A percentile compares a stretch with the other conserved stretches of the same genome.
These are phyloP conservation scores for Panagrolaimus sp. DNA, from an alignment of 1,140 invertebrate genomes.

Conservation along the genomic window DNA sequence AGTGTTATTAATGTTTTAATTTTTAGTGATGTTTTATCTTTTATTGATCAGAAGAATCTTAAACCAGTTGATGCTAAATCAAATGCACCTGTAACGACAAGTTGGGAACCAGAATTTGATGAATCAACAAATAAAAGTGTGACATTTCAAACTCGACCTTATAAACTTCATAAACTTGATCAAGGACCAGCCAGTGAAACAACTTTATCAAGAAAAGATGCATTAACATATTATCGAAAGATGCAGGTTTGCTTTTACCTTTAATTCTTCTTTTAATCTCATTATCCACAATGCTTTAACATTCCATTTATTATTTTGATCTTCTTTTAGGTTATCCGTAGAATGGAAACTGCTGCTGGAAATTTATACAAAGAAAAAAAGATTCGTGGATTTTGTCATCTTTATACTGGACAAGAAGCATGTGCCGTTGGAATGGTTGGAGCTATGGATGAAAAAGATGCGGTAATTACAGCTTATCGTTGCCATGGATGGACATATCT, in stretches of 20 bases:
- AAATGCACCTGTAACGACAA: constrained; percentile 33
- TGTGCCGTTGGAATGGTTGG: constrained; percentile 77
- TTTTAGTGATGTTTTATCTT: constrained; percentile 74
- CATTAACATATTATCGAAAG: constrained; percentile 80
- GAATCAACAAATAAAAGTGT: no score
- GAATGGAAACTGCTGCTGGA: constrained; percentile 84
- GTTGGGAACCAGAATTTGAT: no score
- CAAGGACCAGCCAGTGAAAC: constrained; percentile 80
- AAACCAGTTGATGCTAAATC: constrained; percentile 60
- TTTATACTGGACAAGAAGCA: constrained; percentile 88
- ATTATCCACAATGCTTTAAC: no score
- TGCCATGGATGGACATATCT: constrained; percentile 92
- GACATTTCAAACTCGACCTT: neutral
- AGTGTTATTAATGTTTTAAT: neutral
- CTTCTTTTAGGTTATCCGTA: constrained; percentile 67
- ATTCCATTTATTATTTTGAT: no score
- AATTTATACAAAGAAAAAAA: constrained; percentile 94
- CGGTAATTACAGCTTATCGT: constrained; percentile 87
- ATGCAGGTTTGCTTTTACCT: neutral
- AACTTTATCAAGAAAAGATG: constrained; percentile 85
- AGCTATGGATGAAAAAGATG: constrained; percentile 75
- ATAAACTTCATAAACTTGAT: constrained; percentile 75
- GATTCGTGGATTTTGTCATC: constrained; percentile 91
- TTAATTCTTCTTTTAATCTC: no score
- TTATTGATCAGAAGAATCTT: constrained; percentile 79